Percentiles rank a stretch among this genome's conserved stretches.
Evolutionary conservation across 2,113 vertebrate species (phyloP).

Genomic region (Rhinoderma darwinii): DNA sequence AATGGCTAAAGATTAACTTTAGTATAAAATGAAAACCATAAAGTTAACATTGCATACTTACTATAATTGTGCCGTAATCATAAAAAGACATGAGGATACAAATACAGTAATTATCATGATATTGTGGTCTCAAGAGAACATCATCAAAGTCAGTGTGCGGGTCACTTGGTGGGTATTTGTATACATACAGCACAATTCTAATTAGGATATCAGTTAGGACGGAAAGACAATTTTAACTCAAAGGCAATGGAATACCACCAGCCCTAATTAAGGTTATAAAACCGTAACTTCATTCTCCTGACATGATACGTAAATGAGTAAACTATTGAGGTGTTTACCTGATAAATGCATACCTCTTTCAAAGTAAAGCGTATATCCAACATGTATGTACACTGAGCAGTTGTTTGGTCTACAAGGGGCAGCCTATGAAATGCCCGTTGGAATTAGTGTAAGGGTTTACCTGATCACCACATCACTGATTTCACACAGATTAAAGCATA

Average conservation of each 20-base stretch:
- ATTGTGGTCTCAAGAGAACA: not conserved
- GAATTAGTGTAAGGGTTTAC: not conserved
- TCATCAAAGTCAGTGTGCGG: not conserved
- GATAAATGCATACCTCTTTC: not conserved
- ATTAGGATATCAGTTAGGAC: not conserved
- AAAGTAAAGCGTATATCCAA: not conserved
- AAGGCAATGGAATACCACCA: not conserved
- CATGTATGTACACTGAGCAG: not conserved
- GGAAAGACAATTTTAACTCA: not conserved
- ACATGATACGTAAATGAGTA: not conserved
- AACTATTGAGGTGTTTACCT: not conserved
- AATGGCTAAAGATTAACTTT: conserved; percentile 5
- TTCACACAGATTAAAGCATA: no score
- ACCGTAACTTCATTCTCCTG: not conserved
- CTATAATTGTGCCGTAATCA: not conserved
- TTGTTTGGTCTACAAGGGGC: not conserved
- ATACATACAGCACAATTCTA: not conserved
- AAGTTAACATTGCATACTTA: conserved; percentile 3
- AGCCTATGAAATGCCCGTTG: no score
- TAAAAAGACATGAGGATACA: not conserved
- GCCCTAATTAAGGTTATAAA: not conserved
- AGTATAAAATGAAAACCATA: not conserved
- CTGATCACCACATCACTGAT: not conserved
- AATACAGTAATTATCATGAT: not conserved
- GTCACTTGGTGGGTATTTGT: not conserved